Evolutionary conservation across 2,888 invertebrate genomes (phyloP).

Genomic region (Eupeodes luniger): DNA sequence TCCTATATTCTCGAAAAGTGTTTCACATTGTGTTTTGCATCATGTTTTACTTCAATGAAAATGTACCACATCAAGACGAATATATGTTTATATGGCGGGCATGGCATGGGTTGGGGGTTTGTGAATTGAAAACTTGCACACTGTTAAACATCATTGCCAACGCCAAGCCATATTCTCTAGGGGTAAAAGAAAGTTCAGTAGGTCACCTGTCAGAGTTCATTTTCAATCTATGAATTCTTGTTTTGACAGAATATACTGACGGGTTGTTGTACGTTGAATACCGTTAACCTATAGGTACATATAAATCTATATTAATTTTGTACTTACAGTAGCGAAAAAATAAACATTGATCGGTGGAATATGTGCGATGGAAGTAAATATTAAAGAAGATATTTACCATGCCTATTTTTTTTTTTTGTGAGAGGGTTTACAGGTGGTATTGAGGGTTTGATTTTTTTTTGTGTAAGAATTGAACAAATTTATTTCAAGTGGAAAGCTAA

Average conservation of each 20-base stretch:
- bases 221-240: slow-evolving; percentile 49
- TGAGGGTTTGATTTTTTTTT: too few relatives aligned
- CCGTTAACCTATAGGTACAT: not conserved
- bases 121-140: not conserved
- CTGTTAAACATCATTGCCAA: slow-evolving; percentile 35
- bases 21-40: slow-evolving; percentile 25
- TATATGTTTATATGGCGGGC: too few relatives aligned
- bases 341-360: not conserved
- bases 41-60: slow-evolving; percentile 36
- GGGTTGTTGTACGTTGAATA: not conserved
- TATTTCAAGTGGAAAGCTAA: too few relatives aligned
- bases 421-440: too few relatives aligned
- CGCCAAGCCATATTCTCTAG: slow-evolving; percentile 29
- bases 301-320: not conserved
- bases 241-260: slow-evolving; percentile 2
- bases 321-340: not conserved
- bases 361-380: not conserved
- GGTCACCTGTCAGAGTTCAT: slow-evolving; percentile 68
- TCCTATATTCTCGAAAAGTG: slow-evolving; percentile 7
- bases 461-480: too few relatives aligned
- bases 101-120: not conserved
- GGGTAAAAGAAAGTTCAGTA: slow-evolving; percentile 31
- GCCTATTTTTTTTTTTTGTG: too few relatives aligned
- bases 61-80: not conserved
- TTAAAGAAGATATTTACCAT: not conserved